Percentiles rank a stretch among this genome's conserved stretches.
Evolutionary conservation across 2,113 vertebrate genomes (phyloP).

Genomic region (Rhabdomys dilectus): DNA sequence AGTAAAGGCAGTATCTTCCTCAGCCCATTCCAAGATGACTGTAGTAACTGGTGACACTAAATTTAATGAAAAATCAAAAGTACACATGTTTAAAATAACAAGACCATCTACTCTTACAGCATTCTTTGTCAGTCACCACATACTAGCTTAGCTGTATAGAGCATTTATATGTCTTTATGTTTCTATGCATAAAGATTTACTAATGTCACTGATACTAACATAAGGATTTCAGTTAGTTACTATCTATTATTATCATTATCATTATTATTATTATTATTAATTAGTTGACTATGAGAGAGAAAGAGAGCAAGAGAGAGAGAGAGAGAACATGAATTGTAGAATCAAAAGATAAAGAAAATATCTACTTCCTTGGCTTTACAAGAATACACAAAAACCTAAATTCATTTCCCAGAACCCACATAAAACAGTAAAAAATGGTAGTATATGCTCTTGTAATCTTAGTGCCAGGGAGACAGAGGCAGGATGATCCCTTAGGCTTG

Average conservation of each 20-base stretch:
- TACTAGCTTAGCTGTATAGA: not conserved
- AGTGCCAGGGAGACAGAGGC: not conserved
- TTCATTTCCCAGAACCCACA: not conserved
- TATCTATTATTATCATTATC: not conserved
- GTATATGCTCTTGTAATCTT: too few relatives aligned
- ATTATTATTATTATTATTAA: not conserved
- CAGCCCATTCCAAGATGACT: conserved; percentile 9
- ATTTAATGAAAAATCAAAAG: conserved; percentile 28
- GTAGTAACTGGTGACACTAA: not conserved
- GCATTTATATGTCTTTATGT: not conserved
- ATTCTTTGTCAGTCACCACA: not conserved
- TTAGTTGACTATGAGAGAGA: not conserved
- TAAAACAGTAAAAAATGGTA: not conserved
- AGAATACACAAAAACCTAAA: not conserved
- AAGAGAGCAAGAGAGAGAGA: too few relatives aligned
- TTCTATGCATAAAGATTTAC: not conserved
- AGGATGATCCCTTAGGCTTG: not conserved
- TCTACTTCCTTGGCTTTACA: not conserved
- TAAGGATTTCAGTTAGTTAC: not conserved
- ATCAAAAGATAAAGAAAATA: not conserved
- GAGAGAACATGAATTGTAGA: not conserved
- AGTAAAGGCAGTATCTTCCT: not conserved
- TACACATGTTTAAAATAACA: not conserved
- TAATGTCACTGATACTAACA: not conserved
- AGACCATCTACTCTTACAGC: not conserved